Evolutionary conservation across 2,888 invertebrate species (phyloP), one percentile per base, ranked within the genome.

Genomic region (Spodoptera exigua): DNA sequence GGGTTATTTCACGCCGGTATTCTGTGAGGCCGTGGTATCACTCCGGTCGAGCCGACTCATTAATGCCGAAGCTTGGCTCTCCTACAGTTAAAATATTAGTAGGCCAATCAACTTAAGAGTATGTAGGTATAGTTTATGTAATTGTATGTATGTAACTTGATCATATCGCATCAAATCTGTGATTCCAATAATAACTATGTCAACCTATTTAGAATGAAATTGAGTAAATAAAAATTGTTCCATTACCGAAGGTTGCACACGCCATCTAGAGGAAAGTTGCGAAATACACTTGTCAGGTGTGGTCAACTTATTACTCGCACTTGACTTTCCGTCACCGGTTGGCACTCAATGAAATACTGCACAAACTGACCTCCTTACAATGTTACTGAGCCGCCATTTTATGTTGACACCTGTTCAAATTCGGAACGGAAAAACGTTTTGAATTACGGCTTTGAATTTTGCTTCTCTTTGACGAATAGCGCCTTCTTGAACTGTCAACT

Each of bases 201-300:
- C 5, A 27, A 27, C 4, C 0, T 9, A 4, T 27, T 27, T 27
- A 27, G 27, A 27, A 27, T 27, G 1, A 27, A 9, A 9, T 21
- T 21, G 21, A 27, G 7, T 5, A 27, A 27, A 27, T 13, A 13
- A 16, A 14, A 12, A 1, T 27, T 13, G 13, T 21, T 35, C 5
- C 7, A 17, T 3, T 10, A 51, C 13, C 16, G 44, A 61, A 66
- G 5, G 70, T 74, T 68, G 21, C 5, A 0, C 1, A 49, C 18
- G 41, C 49, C 75, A 66, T 67, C 7, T 21, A 39, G 37, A 66
- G 62, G 60, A 66, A 72, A 74, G 67, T 74, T 64, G 57, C 57
- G 7, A 49, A 59, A 55, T 63, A 55, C 55, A 53, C 49, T 16
- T 52, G 62, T 61, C 67, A 67, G 58, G 72, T 69, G 61, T 53